Evolutionary conservation across 1,140 invertebrate genomes (phyloP).

Genomic region (Diabrotica undecimpunctata): DNA sequence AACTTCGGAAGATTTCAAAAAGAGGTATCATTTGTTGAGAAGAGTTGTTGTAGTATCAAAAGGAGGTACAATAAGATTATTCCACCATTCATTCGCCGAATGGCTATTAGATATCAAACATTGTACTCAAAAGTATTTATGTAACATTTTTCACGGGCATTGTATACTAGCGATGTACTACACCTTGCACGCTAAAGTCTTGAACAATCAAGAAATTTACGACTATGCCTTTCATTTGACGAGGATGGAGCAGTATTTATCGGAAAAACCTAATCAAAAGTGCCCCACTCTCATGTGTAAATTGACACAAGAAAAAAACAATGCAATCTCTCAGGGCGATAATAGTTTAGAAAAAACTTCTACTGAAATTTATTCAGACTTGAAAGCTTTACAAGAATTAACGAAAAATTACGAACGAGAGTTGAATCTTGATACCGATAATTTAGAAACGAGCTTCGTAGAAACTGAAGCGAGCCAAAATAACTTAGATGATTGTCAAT

Average conservation of each 20-base stretch:
- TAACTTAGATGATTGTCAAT: slow-evolving; percentile 31
- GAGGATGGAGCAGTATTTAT: slow-evolving; percentile 52
- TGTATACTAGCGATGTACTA: slow-evolving; percentile 85
- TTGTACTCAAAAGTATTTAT: slow-evolving; percentile 91
- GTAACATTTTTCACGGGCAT: slow-evolving; percentile 82
- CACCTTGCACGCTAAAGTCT: slow-evolving; percentile 43
- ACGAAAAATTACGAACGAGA: slow-evolving; percentile 36
- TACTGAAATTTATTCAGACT: slow-evolving; percentile 43
- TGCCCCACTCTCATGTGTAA: slow-evolving; percentile 40
- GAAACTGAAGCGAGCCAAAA: slow-evolving; percentile 39
- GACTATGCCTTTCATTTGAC: slow-evolving; percentile 57
- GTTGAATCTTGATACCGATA: slow-evolving; percentile 31
- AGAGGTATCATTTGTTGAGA: slow-evolving; percentile 72
- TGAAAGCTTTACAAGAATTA: slow-evolving; percentile 40
- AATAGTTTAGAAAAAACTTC: slow-evolving; percentile 41
- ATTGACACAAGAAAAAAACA: slow-evolving; percentile 37
- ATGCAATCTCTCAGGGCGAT: slow-evolving; percentile 22
- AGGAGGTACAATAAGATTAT: slow-evolving; percentile 68
- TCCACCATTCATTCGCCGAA: slow-evolving; percentile 89
- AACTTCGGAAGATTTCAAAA: slow-evolving; percentile 79
- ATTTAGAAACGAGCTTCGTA: slow-evolving; percentile 38
- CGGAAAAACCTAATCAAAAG: slow-evolving; percentile 41
- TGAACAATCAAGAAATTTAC: slow-evolving; percentile 53
- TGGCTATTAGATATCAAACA: slow-evolving; percentile 96
- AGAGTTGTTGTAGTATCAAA: slow-evolving; percentile 64